Evolutionary conservation across 2,797 vertebrate species (phyloP).

Genomic region (Rhinatrema bivittatum): DNA sequence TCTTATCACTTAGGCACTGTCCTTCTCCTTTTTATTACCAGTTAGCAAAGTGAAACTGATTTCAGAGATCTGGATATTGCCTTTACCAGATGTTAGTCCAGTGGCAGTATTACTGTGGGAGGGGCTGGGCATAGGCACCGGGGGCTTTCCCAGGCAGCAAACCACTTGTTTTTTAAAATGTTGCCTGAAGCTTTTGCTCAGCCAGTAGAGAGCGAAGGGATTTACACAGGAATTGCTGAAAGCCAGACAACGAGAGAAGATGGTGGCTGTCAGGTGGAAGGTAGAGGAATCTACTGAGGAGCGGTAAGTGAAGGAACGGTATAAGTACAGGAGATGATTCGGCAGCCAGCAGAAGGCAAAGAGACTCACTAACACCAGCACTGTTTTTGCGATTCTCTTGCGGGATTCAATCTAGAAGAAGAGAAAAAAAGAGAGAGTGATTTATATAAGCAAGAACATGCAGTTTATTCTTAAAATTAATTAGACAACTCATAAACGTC

Average conservation of each 20-base stretch:
- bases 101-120: conserved; percentile 35
- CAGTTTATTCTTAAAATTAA: no score
- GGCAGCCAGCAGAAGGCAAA: conserved; percentile 71
- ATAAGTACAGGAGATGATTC: conserved; percentile 65
- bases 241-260: conserved; percentile 57
- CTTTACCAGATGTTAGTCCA: conserved; percentile 33
- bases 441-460: no score
- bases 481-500: no score
- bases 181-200: conserved; percentile 63
- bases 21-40: conserved; percentile 52
- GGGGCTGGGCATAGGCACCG: conserved; percentile 19
- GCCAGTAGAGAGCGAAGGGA: conserved; percentile 68
- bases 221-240: conserved; percentile 70
- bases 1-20: conserved; percentile 47
- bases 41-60: conserved; percentile 52
- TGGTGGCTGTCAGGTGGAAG: conserved; percentile 50
- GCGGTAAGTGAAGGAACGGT: conserved; percentile 59
- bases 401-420: conserved; percentile 61
- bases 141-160: conserved; percentile 40
- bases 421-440: conserved; percentile 2
- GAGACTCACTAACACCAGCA: conserved; percentile 61
- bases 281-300: conserved; percentile 43
- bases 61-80: conserved; percentile 46
- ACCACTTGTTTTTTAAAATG: conserved; percentile 62
- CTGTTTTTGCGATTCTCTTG: conserved; percentile 66